Evolutionary conservation across 2,113 vertebrate species (phyloP).

Genomic region (Neotoma lepida): DNA sequence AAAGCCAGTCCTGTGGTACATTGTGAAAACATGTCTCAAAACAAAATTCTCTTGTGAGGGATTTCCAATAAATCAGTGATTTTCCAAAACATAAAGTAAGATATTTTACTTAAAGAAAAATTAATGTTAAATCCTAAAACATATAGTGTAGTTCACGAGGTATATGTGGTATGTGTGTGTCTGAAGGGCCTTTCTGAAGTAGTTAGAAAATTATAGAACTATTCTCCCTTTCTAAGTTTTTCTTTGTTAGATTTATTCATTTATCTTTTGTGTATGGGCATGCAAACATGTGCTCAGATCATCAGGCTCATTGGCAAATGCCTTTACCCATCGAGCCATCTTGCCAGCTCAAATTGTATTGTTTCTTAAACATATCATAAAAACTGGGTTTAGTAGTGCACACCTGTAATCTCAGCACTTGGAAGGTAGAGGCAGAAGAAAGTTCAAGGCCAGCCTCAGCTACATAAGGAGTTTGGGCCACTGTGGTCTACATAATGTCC

Average conservation of each 20-base stretch:
- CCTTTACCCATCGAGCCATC: neutral
- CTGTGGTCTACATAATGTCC: neutral
- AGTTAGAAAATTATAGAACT: neutral
- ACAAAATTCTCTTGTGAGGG: neutral
- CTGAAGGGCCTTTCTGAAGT: neutral
- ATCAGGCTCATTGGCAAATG: neutral
- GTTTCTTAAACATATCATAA: neutral
- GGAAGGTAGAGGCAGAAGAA: neutral
- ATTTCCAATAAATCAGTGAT: constrained; percentile 15
- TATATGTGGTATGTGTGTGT: neutral
- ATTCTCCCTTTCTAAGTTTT: neutral
- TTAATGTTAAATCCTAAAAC: constrained; percentile 35
- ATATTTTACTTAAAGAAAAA: constrained; percentile 9
- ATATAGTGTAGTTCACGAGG: neutral
- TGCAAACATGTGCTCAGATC: neutral
- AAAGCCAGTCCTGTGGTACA: neutral
- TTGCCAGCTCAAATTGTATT: neutral
- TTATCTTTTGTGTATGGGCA: neutral
- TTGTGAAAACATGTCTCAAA: neutral
- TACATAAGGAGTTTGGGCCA: neutral
- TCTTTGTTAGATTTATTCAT: neutral
- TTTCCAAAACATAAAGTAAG: neutral
- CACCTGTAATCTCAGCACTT: neutral
- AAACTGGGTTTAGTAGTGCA: neutral
- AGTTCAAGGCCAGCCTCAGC: neutral